Evolutionary conservation across 2,113 vertebrate genomes (phyloP), one percentile per base, ranked within the genome.

Genomic region (Spea multiplicata): DNA sequence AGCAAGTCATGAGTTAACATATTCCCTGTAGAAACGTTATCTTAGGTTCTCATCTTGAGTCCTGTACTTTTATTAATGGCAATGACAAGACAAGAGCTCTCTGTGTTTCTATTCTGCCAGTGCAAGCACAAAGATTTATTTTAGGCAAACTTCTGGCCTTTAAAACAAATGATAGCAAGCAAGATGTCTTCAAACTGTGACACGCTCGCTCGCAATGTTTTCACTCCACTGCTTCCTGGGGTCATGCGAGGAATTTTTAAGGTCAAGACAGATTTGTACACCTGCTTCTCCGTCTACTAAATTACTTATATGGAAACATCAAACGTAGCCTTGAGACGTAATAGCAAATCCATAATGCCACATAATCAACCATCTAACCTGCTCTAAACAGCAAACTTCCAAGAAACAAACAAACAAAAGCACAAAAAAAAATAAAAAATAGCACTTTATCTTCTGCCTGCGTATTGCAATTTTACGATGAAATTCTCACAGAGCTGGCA

Each of bases 161-260:
- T 75, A 82, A 82, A 80, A 2, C 5, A 10, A 6, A 86, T 50
- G 81, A 85, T 75, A 2, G 68, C 66, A 66, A 86, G 75, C 76
- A 81, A 91, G 82, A 82, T 85, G 83, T 74, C 82, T 88, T 83
- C 83, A 76, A 84, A 92, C 90, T 90, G 88, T 91, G 91, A 90
- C 87, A 8, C 80, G 84, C 87, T n/a, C n/a, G n/a, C n/a, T 88
- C 87, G 86, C 88, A 91, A 89, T 88, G 88, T 92, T 94, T 89
- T 91, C 89, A 91, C 87, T 88, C 85, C 87, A 85, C 82, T 87
- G 88, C 86, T 89, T 91, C 78, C 44, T 90, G 84, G 88, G 92
- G 92, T 93, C 91, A 91, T 87, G 88, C 52, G 88, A 92, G 91
- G 92, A 94, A 94, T 94, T 92, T 88, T 87, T 90, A 82, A 90